These are phyloP conservation scores for Carollia perspicillata DNA, from an alignment of 2,113 vertebrate species.

Conservation along the genomic window DNA sequence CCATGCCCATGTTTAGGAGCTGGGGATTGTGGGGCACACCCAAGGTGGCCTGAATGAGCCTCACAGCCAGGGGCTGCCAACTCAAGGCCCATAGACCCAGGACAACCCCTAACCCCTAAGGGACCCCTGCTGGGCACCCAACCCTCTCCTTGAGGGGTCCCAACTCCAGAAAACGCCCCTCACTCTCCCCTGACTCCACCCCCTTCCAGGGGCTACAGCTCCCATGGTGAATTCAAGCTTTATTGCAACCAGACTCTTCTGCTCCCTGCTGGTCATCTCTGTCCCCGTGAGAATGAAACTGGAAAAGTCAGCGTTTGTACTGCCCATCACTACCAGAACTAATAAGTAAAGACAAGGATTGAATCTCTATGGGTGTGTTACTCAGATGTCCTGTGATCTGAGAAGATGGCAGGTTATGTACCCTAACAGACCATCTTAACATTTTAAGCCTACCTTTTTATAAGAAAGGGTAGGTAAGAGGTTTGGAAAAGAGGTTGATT, in stretches of 20 bases:
- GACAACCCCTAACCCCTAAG: background rate
- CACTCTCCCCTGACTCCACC: background rate
- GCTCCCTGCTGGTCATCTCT: background rate
- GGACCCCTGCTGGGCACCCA: background rate
- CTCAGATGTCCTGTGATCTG: too few relatives aligned
- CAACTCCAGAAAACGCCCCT: background rate
- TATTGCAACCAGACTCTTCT: constrained; percentile 77
- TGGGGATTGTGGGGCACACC: too few relatives aligned
- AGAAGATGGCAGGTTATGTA: too few relatives aligned
- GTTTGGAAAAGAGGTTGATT: too few relatives aligned
- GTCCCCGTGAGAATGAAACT: background rate
- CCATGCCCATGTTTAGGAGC: background rate
- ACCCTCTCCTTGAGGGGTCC: background rate
- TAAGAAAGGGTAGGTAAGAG: too few relatives aligned
- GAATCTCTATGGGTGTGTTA: too few relatives aligned
- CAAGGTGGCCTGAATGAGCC: too few relatives aligned
- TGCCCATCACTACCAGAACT: too few relatives aligned
- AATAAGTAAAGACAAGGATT: too few relatives aligned
- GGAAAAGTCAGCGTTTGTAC: too few relatives aligned
- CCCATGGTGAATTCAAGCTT: constrained; percentile 77
- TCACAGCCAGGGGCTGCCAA: background rate
- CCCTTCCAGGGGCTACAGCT: background rate
- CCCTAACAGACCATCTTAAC: too few relatives aligned
- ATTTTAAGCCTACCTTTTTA: too few relatives aligned
- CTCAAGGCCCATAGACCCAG: background rate